phyloP scores from a whole-genome alignment of 1,140 invertebrate genomes.

The Drepana arcuata region DNA sequence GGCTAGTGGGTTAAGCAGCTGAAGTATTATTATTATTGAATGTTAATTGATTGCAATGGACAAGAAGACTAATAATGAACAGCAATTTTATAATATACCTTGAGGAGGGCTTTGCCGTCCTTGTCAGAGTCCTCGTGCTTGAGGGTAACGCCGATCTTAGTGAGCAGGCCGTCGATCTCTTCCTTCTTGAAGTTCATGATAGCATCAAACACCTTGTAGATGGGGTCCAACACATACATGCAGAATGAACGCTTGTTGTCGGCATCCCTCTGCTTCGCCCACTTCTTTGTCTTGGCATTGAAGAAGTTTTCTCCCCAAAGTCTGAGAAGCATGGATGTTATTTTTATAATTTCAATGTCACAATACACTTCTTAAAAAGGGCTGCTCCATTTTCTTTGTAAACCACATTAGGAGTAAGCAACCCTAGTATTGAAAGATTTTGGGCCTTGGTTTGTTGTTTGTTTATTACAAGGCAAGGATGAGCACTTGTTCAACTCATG shows the following conservation, averaged over 20 bases:
- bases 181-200: conserved; percentile 99
- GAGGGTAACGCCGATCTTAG: conserved; percentile 93
- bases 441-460: not conserved
- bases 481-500: no score
- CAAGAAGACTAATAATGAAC: no score
- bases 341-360: not conserved
- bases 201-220: conserved; percentile 98
- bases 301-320: conserved; percentile 99
- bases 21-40: no score
- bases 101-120: conserved; percentile 92
- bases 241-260: conserved; percentile 97
- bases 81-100: no score
- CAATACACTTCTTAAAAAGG: not conserved
- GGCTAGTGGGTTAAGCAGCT: no score
- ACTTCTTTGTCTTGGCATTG: conserved; percentile 97
- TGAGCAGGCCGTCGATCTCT: conserved; percentile 87
- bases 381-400: no score
- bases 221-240: conserved; percentile 98
- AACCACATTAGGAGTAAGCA: no score
- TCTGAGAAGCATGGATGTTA: conserved; percentile 26
- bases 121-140: conserved; percentile 97
- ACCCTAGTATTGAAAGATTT: no score
- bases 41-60: no score
- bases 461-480: not conserved
- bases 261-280: conserved; percentile 91